Percentiles rank a stretch among this genome's conserved stretches.
Evolutionary conservation across 1,140 invertebrate species (phyloP).

Genomic region (Dendroctonus ponderosae): DNA sequence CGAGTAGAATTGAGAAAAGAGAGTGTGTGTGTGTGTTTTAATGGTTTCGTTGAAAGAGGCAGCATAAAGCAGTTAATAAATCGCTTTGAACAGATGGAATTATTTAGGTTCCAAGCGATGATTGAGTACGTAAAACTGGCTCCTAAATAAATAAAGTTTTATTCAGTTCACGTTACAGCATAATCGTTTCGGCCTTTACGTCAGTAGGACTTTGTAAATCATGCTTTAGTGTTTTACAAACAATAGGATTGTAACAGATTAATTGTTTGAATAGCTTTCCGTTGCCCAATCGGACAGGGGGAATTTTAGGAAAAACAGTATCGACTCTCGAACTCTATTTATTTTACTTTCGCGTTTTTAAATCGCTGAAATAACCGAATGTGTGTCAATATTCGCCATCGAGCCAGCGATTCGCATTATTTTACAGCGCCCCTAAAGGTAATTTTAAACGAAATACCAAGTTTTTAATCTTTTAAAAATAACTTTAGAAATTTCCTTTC

Average conservation of each 20-base stretch:
- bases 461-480: constrained; percentile 31
- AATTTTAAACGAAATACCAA: constrained; percentile 22
- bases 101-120: constrained; percentile 41
- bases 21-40: constrained; percentile 24
- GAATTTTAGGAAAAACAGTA: constrained; percentile 9
- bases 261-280: constrained; percentile 25
- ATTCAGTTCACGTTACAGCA: constrained; percentile 33
- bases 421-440: constrained; percentile 1
- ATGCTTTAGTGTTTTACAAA: constrained; percentile 26
- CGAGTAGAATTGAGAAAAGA: neutral
- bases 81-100: constrained; percentile 40
- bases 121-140: constrained; percentile 41
- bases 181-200: constrained; percentile 7
- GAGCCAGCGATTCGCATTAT: neutral
- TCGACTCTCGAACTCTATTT: neutral
- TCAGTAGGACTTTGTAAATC: constrained; percentile 20
- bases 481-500: constrained; percentile 28
- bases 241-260: constrained; percentile 21
- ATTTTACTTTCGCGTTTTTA: no score
- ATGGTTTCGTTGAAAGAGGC: constrained; percentile 38
- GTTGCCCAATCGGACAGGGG: constrained; percentile 6
- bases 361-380: no score
- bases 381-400: no score
- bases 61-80: constrained; percentile 42
- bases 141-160: constrained; percentile 42